Evolutionary conservation across 23 tunicate species (phyloP), one percentile per base, ranked within the genome.

Genomic region (Trididemnum miniatum): DNA sequence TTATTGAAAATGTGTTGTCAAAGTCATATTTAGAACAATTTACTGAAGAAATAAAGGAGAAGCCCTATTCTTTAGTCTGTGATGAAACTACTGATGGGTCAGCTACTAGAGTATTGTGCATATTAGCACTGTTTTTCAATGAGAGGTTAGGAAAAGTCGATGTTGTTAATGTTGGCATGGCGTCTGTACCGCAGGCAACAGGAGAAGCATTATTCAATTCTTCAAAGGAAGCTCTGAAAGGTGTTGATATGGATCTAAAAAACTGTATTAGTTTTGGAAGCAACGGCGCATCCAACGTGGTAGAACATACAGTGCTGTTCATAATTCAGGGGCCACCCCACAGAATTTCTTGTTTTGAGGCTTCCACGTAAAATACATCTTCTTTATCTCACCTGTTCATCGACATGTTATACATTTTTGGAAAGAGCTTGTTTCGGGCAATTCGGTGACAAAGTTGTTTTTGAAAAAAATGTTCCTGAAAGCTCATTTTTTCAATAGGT

Each of bases 101-200:
- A 22, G 25, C 69, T 15, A 24, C 25, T 26, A 63, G 28, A n/a
- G 27, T 20, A 15, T 20, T 63, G 69, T 63, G 69, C 28, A 24
- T 24, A 20, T 24, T 63, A 5, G 69, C 28, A 4, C 18, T 63
- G 25, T 63, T 20, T 24, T 63, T 63, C 25, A 63, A 63, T n/a
- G 69, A 63, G n/a, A 63, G 69, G 25, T 24, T 63, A 15, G 69
- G 28, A n/a, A 63, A 63, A 24, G n/a, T 63, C n/a, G 69, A 63
- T 63, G 25, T 63, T 63, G 69, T n/a, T 22, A 15, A 20, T 20
- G 27, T n/a, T 63, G 69, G 69, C 18, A 20, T 63, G 28, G n/a
- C n/a, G 25, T 24, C 69, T 24, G 69, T 63, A 22, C 25, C 69
- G 7, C 25, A 24, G 28, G 69, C 69, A 20, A 63, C 69, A 63